Base-by-base conservation (phyloP, 2,797 vertebrate genomes). In the Otus scops region DNA sequence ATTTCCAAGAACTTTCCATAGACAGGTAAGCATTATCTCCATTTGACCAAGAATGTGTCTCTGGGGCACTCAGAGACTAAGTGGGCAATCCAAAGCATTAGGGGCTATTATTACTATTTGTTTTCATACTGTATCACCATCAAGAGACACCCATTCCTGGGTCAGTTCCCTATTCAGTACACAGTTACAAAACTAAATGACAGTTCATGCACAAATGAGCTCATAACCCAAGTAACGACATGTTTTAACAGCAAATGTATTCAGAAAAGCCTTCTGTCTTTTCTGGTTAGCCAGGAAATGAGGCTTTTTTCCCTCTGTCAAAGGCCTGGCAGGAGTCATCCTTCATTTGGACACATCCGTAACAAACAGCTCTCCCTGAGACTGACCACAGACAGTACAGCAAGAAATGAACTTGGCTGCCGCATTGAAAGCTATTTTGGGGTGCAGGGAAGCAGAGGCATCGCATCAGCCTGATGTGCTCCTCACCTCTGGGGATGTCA, bases 261-360 rank as follows among this genome's bases (percentile, higher is more conserved):
- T 93, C 77, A 88, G 73, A 88, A 95, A 61, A 84, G 34, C 56
- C 34, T 81, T 88, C 75, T 80, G 38, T 77, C 81, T 83, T 91
- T 74, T 74, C 67, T 90, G 54, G 26, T 95, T 88, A 81, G 65
- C 50, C 89, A 94, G 85, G 93, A 93, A 95, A 86, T 65, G 38
- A 93, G 38, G 56, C 51, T 67, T 70, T 95, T 86, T 89, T 53
- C 34, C 51, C 45, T 69, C 79, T 85, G 71, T 91, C 93, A 96
- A 95, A 89, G 64, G 54, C 85, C 87, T 92, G 50, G 85, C 71
- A 76, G 89, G 87, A 91, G 34, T 88, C 71, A 93, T 89, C 68
- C 56, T 92, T 92, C 81, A 91, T 88, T 92, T 93, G 76, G 79
- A 91, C 57, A 38, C 38, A 88, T 92, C 45, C 34, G 0, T 85